Evolutionary conservation across 2,888 invertebrate genomes (phyloP).

Genomic region (Sacculina carcini): DNA sequence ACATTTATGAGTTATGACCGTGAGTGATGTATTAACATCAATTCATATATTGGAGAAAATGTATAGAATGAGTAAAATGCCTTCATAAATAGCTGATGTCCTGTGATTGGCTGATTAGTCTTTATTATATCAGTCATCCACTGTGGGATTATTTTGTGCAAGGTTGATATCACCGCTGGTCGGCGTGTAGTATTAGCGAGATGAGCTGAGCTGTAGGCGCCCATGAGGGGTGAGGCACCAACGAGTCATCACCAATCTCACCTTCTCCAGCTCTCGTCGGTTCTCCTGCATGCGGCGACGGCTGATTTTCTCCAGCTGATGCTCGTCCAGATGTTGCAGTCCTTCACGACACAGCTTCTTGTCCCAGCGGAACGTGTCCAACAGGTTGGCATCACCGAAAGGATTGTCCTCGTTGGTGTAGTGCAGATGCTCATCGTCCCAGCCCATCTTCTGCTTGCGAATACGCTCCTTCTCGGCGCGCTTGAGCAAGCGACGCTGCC

Average conservation of each 20-base stretch:
- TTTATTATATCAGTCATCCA: too few relatives aligned
- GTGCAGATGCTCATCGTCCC: conserved; percentile 87
- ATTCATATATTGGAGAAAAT: too few relatives aligned
- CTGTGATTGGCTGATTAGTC: too few relatives aligned
- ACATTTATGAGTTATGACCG: too few relatives aligned
- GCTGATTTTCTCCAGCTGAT: conserved; percentile 55
- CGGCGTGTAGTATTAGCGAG: too few relatives aligned
- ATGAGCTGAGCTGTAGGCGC: neutral
- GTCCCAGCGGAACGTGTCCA: conserved; percentile 85
- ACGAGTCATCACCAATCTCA: conserved; percentile 17
- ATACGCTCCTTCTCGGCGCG: conserved; percentile 66
- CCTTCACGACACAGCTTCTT: conserved; percentile 91
- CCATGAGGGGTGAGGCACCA: neutral
- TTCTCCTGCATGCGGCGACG: conserved; percentile 72
- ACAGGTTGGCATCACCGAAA: conserved; percentile 82
- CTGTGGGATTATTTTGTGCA: too few relatives aligned
- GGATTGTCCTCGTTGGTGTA: conserved; percentile 97
- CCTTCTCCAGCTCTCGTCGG: conserved; percentile 70
- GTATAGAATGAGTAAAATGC: too few relatives aligned
- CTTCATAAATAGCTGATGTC: too few relatives aligned
- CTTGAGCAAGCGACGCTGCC: conserved; percentile 52
- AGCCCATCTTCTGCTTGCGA: conserved; percentile 75
- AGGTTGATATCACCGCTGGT: too few relatives aligned
- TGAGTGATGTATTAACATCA: too few relatives aligned
- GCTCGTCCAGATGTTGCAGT: conserved; percentile 40